Conservation (phyloP, 2,888 invertebrate genomes). For the Ethmia dodecea region DNA sequence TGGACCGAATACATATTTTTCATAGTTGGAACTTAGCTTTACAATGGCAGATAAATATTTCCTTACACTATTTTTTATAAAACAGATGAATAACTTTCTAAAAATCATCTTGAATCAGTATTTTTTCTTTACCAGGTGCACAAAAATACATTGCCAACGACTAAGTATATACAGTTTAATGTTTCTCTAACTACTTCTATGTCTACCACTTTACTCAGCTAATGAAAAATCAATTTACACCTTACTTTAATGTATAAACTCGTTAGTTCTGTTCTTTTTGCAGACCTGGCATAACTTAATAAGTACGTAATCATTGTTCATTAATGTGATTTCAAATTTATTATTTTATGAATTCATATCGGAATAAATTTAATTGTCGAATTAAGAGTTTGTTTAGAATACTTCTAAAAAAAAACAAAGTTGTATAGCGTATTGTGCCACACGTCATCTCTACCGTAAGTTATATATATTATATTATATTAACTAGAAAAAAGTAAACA, state of each 20-base stretch:
- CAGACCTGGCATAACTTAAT: slow-evolving; percentile 68
- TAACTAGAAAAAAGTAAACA: too few relatives aligned
- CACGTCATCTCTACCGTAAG: too few relatives aligned
- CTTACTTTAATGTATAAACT: slow-evolving; percentile 44
- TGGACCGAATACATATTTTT: too few relatives aligned
- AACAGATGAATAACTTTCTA: slow-evolving; percentile 3
- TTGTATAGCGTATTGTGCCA: too few relatives aligned
- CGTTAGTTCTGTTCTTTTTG: slow-evolving; percentile 73
- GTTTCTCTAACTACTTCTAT: slow-evolving; percentile 40
- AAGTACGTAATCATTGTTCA: too few relatives aligned
- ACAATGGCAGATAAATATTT: slow-evolving; percentile 7
- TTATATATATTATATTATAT: too few relatives aligned
- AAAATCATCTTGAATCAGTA: slow-evolving; percentile 38
- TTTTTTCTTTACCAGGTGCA: slow-evolving; percentile 69
- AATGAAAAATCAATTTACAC: slow-evolving; percentile 26
- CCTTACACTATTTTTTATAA: neutral
- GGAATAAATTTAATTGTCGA: too few relatives aligned
- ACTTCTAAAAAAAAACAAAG: too few relatives aligned
- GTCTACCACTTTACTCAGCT: slow-evolving; percentile 35
- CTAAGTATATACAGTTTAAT: slow-evolving; percentile 43
- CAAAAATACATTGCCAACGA: slow-evolving; percentile 72
- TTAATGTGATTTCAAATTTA: too few relatives aligned
- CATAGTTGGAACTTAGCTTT: too few relatives aligned
- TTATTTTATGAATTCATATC: too few relatives aligned
- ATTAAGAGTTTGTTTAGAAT: too few relatives aligned